Percentiles rank a stretch among this genome's conserved stretches.
These are phyloP conservation scores for Liopterus haemorrhoidalis DNA, from an alignment of 2,888 invertebrate species.

Conservation along the genomic window DNA sequence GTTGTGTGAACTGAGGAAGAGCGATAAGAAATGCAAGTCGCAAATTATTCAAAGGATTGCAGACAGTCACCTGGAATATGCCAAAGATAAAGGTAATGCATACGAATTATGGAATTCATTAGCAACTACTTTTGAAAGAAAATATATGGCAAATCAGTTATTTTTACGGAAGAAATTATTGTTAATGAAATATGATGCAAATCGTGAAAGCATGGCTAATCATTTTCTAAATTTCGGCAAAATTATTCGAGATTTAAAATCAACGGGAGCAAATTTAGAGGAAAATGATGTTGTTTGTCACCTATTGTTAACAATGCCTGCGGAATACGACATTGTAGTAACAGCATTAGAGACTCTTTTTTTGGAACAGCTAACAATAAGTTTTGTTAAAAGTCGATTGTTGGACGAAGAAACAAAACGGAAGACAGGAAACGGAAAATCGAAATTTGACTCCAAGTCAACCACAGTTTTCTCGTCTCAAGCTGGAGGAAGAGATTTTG, in stretches of 20 bases:
- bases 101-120: too few species aligned
- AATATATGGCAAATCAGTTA: too few species aligned
- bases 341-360: conserved; percentile 30
- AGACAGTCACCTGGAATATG: too few species aligned
- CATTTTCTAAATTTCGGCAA: conserved; percentile 33
- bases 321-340: conserved; percentile 30
- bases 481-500: neutral
- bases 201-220: conserved; percentile 16
- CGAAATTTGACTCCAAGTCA: too few species aligned
- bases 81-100: too few species aligned
- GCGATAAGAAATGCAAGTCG: too few species aligned
- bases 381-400: conserved; percentile 31
- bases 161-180: too few species aligned
- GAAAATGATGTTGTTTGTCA: conserved; percentile 31
- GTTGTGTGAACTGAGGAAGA: too few species aligned
- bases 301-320: conserved; percentile 27
- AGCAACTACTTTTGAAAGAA: too few species aligned
- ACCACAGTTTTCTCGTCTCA: too few species aligned
- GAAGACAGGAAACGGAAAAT: too few species aligned
- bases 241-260: conserved; percentile 29
- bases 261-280: conserved; percentile 30
- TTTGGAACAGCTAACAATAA: conserved; percentile 21
- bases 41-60: too few species aligned
- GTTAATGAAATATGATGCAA: conserved; percentile 23
- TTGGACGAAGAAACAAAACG: conserved; percentile 29